A percentile compares a stretch with the other conserved stretches of the same genome.
phyloP scores from a whole-genome alignment of 2,113 vertebrate genomes.

The Odontophorus gujanensis region DNA sequence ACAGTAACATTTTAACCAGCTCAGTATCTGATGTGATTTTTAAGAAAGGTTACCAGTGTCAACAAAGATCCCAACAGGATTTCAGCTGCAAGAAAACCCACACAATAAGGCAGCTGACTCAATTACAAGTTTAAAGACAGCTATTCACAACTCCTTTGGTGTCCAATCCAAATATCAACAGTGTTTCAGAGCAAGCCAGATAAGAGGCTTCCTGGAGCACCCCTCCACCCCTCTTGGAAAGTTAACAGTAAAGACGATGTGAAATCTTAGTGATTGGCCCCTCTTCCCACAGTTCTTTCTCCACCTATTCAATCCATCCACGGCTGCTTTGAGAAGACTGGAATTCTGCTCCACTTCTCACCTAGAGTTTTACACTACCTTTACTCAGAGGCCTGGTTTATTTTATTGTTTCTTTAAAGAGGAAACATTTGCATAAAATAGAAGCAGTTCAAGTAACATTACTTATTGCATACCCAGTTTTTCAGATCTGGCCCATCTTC shows the following conservation, averaged over 20 bases:
- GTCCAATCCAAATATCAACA: not conserved
- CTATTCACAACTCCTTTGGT: not conserved
- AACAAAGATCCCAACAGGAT: not conserved
- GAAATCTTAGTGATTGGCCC: not conserved
- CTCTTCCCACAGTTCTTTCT: not conserved
- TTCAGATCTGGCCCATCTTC: not conserved
- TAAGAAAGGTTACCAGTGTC: not conserved
- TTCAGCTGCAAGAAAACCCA: not conserved
- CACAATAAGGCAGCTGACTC: not conserved
- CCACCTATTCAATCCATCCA: not conserved
- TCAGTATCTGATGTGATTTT: not conserved
- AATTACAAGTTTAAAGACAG: not conserved
- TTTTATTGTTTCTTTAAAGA: not conserved
- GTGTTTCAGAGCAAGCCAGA: not conserved
- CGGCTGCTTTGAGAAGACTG: not conserved
- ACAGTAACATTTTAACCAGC: not conserved
- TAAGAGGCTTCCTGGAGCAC: not conserved
- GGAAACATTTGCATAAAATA: not conserved
- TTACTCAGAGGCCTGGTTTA: not conserved
- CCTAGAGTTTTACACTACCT: not conserved
- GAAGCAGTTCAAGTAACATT: not conserved
- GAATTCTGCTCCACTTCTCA: not conserved
- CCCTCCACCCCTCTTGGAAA: not conserved
- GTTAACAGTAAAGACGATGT: not conserved
- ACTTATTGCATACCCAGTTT: not conserved